Base-by-base conservation (phyloP, 2,113 vertebrate genomes). In the Rattus rattus region DNA sequence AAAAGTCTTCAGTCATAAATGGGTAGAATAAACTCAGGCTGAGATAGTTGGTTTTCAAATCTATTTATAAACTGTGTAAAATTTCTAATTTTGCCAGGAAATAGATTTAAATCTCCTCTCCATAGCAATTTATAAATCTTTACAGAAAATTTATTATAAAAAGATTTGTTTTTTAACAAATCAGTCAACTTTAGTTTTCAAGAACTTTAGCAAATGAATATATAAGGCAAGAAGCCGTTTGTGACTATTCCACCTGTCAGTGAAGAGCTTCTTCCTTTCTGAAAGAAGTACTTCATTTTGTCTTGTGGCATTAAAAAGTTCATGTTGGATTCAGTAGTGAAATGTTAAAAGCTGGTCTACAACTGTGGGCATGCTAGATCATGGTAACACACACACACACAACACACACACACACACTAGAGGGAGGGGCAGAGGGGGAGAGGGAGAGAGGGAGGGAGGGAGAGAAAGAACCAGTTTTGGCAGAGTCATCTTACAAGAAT, bases 41-140 rank as follows among this genome's bases (percentile, higher is more conserved):
- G 93, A 98, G 76, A 97, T 96, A 7, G 52, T 67, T 96, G 88
- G 97, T 97, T 98, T 96, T 87, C 94, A 93, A 33, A 86, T 65
- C 67, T 84, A 93, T 97, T 98, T 56, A 95, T 73, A 96, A 96
- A 96, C 94, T 36, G 72, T 94, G 92, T 94, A 98, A 98, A 98
- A 98, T 97, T 97, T 95, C 92, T 98, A 96, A 98, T 98, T 96
- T 97, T 85, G 36, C 56, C 92, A 97, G 92, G 96, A 98, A 98
- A 98, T 94, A 98, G 97, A 98, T 97, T 70, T 97, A 98, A 98
- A 90, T 43, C 76, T 96, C 61, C 39, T 69, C 79, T 98, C 93
- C 92, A 73, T 16, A 79, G 83, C 20, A 97, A 94, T 97, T 79
- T 97, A 11, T 36, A 88, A 76, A 97, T 91, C 79, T 91, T 79